Evolutionary conservation across 2,113 vertebrate species (phyloP), one percentile per base, ranked within the genome.

Genomic region (Dendropsophus ebraccatus): DNA sequence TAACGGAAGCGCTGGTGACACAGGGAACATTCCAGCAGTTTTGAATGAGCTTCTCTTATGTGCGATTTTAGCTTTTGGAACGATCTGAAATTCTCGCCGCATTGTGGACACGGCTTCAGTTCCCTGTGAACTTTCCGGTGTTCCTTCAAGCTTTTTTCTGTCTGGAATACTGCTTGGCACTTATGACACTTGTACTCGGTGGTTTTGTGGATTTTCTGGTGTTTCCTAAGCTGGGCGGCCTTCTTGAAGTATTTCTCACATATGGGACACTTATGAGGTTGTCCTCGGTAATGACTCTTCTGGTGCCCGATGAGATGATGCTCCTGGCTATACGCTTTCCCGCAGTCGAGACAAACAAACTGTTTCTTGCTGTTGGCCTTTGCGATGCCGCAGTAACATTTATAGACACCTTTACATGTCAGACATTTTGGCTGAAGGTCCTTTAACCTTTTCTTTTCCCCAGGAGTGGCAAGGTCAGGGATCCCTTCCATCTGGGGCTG

Each of bases 161-260:
- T 65, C 5, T 4, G 10, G 54, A 77, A 84, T 5, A 25, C 13
- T 28, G 2, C 16, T 7, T n/a, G 54, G 25, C 83, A 84, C 2
- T 14, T 28, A 2, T 17, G 0, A 13, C 83, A 77, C 19, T 32
- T 77, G 58, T 77, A 37, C 25, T 50, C 25, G 1, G 2, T 25
- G 6, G 7, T 58, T 35, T 37, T 41, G 69, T 87, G 85, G 35
- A 78, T 87, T 5, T 14, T 87, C 77, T 45, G 17, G 78, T 87
- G 85, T n/a, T 16, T 73, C 32, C 21, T 28, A 2, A 87, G 45
- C 25, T 81, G 77, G 21, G 0, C 0, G 0, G 28, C 25, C 47
- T 87, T 87, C 7, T n/a, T 28, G 69, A 87, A 87, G 52, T 78
- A 74, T 41, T 87, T 87, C 35, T 60, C 35, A 7, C 85, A 87